Conservation (phyloP, 2,113 vertebrate genomes). For the Scalopus aquaticus region DNA sequence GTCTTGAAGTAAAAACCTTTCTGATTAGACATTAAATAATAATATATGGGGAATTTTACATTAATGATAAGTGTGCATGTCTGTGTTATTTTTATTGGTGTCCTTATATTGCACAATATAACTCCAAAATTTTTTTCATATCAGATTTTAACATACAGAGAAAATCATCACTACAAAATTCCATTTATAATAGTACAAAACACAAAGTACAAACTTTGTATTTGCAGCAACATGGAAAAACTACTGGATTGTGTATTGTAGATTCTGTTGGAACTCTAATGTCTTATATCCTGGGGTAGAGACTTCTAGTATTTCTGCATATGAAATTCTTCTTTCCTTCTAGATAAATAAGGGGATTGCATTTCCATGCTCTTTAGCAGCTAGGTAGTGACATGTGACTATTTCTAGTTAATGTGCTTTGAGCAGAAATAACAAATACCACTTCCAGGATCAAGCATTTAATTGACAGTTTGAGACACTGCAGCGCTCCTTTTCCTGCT, state of each 20-base stretch:
- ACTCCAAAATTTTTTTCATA: not conserved
- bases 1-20: not conserved
- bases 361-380: not conserved
- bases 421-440: not conserved
- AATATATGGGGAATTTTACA: not conserved
- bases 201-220: not conserved
- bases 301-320: not conserved
- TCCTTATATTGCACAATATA: not conserved
- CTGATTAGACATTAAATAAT: conserved; percentile 5
- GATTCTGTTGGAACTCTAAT: not conserved
- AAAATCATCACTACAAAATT: not conserved
- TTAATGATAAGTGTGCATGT: not conserved
- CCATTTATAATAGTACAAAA: not conserved
- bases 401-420: not conserved
- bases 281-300: not conserved
- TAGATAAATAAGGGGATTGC: not conserved
- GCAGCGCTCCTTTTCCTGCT: not conserved
- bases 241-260: not conserved
- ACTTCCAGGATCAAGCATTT: not conserved
- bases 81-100: not conserved
- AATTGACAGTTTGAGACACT: not conserved
- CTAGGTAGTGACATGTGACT: not conserved
- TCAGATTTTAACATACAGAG: not conserved
- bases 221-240: not conserved
- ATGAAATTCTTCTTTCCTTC: not conserved